A percentile compares a stretch with the other conserved stretches of the same genome.
Evolutionary conservation across 2,888 invertebrate species (phyloP).

Genomic region (Sesia bembeciformis): DNA sequence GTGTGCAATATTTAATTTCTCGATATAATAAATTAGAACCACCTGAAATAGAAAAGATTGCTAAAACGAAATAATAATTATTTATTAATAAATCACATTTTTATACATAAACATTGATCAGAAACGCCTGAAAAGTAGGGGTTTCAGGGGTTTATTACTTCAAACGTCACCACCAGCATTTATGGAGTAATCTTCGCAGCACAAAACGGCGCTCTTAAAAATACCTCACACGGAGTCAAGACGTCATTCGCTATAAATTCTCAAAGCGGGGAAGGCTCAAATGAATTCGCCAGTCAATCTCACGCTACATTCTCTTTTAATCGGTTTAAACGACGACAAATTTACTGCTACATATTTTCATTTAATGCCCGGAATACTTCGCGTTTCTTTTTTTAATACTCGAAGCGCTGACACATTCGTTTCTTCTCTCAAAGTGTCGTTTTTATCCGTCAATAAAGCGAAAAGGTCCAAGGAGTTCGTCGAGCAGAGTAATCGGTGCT

Average conservation of each 20-base stretch:
- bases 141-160: no score
- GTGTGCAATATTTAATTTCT: no score
- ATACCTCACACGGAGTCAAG: slow-evolving; percentile 24
- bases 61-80: no score
- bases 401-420: slow-evolving; percentile 40
- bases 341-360: slow-evolving; percentile 60
- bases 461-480: slow-evolving; percentile 18
- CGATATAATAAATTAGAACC: no score
- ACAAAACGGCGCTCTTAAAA: slow-evolving; percentile 2
- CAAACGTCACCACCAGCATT: no score
- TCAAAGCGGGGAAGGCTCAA: slow-evolving; percentile 36
- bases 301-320: slow-evolving; percentile 67
- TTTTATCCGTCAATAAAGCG: slow-evolving; percentile 28
- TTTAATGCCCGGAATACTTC: slow-evolving; percentile 43
- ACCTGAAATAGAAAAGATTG: no score
- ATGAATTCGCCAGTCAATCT: slow-evolving; percentile 64
- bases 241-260: slow-evolving; percentile 54
- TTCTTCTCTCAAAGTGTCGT: slow-evolving; percentile 19
- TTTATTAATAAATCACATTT: no score
- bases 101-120: no score
- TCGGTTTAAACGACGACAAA: slow-evolving; percentile 64
- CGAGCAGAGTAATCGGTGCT: slow-evolving; percentile 12
- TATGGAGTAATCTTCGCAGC: no score
- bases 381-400: slow-evolving; percentile 30
- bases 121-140: no score